These are phyloP conservation scores for Esox masquinongy DNA, from an alignment of 2,797 vertebrate genomes.

Conservation along the genomic window DNA sequence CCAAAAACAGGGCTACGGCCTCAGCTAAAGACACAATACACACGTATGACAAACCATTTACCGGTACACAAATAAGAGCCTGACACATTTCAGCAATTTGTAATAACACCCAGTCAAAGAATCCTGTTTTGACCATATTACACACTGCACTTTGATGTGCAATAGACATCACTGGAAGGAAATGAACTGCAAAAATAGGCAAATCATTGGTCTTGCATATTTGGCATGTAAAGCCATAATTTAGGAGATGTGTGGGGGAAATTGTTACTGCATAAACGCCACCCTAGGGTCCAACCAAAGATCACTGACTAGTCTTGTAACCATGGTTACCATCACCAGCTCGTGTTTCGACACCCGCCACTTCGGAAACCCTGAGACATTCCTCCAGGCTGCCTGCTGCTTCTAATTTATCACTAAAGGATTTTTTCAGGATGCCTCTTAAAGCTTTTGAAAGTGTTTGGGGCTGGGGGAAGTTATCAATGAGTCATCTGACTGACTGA, in stretches of 20 bases:
- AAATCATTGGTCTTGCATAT: neutral
- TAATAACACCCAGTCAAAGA: neutral
- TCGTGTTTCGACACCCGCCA: slow-evolving; percentile 8
- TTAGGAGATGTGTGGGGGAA: neutral
- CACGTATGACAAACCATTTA: neutral
- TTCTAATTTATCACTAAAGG: neutral
- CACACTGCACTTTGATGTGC: neutral
- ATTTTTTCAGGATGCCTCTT: neutral
- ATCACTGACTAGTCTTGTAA: slow-evolving; percentile 32
- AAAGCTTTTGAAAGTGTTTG: neutral
- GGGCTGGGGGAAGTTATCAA: neutral
- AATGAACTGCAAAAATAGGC: neutral
- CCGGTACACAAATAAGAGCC: neutral
- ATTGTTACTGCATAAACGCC: slow-evolving; percentile 11
- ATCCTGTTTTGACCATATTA: neutral
- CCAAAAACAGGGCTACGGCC: neutral
- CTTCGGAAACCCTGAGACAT: slow-evolving; percentile 23
- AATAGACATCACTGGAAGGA: neutral
- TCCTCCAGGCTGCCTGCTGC: slow-evolving; percentile 27
- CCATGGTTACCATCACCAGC: slow-evolving; percentile 44
- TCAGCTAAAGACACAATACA: neutral
- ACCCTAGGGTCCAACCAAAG: slow-evolving; percentile 12
- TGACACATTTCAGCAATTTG: neutral
- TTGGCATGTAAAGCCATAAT: neutral
- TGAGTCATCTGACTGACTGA: neutral